Evolutionary conservation across 2,797 vertebrate genomes (phyloP), one percentile per base, ranked within the genome.

Genomic region (Crypturellus tataupa): DNA sequence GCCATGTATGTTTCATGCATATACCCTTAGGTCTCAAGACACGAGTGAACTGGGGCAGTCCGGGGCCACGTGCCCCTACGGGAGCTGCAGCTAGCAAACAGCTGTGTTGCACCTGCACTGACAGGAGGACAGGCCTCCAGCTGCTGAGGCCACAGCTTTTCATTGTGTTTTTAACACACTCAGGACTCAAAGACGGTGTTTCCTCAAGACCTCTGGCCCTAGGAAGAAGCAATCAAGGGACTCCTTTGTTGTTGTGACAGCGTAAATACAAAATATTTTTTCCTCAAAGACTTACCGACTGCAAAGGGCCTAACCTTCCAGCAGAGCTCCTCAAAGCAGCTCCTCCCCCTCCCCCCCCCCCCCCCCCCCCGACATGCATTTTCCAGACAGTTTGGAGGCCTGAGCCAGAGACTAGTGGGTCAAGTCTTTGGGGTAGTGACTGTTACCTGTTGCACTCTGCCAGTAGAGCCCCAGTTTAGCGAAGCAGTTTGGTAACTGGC

Each of bases 341-440:
- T 14, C 0, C 14, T n/a, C 62, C 1, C 0, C 5, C 9, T 0
- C 40, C 0, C 14, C 37, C 62, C 1, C 0, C 5, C 0, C 40
- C 0, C 14, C 37, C 62, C 1, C 0, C 5, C 9, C 35, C 3
- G 25, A 3, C 21, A 5, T 7, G 33, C 6, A 40, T 31, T 18
- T 55, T 33, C 51, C 39, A 14, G 46, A 5, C 17, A 5, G 16
- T 1, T 10, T 12, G 17, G 29, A 9, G 10, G 13, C 4, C 53
- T 55, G 53, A 55, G 29, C 29, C 31, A 55, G 53, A 19, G 17
- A 55, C 29, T 16, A 31, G 29, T 55, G 29, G 3, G 29, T 31
- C 17, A 55, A 31, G 16, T 18, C 29, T 55, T 56, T 19, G 53
- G 29, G 53, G 53, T 29, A n/a, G 53, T 29, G 27, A 17, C 27